These are phyloP conservation scores for Nomia melanderi DNA, from an alignment of 1,140 invertebrate genomes.

Conservation along the genomic window DNA sequence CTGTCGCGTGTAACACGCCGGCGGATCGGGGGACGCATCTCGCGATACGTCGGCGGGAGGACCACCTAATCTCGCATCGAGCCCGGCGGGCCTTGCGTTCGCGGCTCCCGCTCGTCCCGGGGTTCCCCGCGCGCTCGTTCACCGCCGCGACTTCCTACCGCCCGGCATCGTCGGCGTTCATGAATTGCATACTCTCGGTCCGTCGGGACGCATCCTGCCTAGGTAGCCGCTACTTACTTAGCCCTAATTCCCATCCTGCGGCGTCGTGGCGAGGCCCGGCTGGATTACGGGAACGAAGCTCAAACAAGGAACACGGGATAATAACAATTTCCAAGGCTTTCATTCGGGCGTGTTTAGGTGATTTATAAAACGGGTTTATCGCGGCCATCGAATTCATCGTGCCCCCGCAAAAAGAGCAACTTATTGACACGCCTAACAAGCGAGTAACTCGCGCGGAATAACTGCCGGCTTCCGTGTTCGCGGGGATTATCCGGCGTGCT, in stretches of 20 bases:
- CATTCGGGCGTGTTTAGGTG: conserved; percentile 40
- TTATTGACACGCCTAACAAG: conserved; percentile 38
- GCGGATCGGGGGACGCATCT: conserved; percentile 46
- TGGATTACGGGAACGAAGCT: conserved; percentile 40
- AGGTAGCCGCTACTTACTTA: conserved; percentile 62
- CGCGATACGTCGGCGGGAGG: conserved; percentile 55
- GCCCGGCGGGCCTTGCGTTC: conserved; percentile 55
- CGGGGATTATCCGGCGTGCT: not conserved
- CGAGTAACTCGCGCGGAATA: not conserved
- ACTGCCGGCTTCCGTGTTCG: conserved; percentile 31
- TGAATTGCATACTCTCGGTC: conserved; percentile 52
- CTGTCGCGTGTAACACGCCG: conserved; percentile 58
- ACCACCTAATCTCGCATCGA: conserved; percentile 67
- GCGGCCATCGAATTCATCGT: conserved; percentile 15
- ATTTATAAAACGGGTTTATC: conserved; percentile 55
- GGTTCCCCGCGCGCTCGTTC: not conserved
- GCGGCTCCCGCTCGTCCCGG: conserved; percentile 45
- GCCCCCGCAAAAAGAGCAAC: not conserved
- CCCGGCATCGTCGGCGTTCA: conserved; percentile 35
- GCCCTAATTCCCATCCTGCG: conserved; percentile 59
- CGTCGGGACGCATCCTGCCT: conserved; percentile 46
- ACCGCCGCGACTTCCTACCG: conserved; percentile 16
- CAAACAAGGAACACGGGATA: conserved; percentile 55
- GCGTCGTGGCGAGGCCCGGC: conserved; percentile 32
- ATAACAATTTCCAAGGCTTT: conserved; percentile 51